phyloP scores from a whole-genome alignment of 2,113 vertebrate genomes.

The Seriola dumerili region DNA sequence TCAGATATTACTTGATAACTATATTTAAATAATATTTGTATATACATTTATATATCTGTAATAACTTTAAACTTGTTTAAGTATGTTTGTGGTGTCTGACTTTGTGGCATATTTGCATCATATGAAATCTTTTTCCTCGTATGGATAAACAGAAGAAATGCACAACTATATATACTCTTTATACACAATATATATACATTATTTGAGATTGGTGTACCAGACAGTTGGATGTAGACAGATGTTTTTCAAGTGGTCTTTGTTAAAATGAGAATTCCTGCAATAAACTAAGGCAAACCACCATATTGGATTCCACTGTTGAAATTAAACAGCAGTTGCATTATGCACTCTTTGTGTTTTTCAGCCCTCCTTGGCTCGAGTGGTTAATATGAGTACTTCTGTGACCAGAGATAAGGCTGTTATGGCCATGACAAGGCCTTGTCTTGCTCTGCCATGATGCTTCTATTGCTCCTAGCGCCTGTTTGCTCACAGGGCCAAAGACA shows the following conservation, averaged over 20 bases:
- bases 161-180: background rate
- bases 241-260: conserved; percentile 23
- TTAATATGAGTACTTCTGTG: conserved; percentile 70
- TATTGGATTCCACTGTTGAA: conserved; percentile 26
- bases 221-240: background rate
- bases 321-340: conserved; percentile 51
- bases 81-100: background rate
- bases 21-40: conserved; percentile 14
- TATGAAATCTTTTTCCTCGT: background rate
- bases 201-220: background rate
- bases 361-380: conserved; percentile 50
- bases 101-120: conserved; percentile 3
- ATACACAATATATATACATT: background rate
- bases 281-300: conserved; percentile 23
- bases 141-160: background rate
- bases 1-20: conserved; percentile 10
- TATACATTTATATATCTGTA: background rate
- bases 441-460: conserved; percentile 76
- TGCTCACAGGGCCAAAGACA: conserved; percentile 85
- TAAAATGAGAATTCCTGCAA: conserved; percentile 17
- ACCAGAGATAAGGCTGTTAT: conserved; percentile 75
- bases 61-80: background rate
- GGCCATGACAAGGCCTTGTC: conserved; percentile 79
- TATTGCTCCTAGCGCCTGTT: conserved; percentile 77
- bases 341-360: conserved; percentile 46